Evolutionary conservation across 2,797 vertebrate species (phyloP).

Genomic region (Myotis myotis): DNA sequence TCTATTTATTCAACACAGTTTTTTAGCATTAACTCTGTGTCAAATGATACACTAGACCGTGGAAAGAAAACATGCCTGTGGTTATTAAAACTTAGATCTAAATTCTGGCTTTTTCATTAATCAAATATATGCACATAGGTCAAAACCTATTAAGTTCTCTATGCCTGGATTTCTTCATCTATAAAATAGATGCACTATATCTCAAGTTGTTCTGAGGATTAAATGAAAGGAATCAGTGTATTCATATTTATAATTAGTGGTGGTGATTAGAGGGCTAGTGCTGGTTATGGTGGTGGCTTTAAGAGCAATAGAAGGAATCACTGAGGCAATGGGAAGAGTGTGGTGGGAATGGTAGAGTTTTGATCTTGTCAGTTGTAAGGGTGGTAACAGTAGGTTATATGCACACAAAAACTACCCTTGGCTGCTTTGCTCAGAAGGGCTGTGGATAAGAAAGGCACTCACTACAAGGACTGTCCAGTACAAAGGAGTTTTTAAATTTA

Average conservation of each 20-base stretch:
- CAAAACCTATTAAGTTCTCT: not conserved
- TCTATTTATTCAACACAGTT: not conserved
- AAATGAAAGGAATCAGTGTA: not conserved
- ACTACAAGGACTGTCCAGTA: slow-evolving; percentile 60
- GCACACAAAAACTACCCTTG: not conserved
- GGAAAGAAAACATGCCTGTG: not conserved
- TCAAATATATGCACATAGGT: not conserved
- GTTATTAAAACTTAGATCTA: slow-evolving; percentile 32
- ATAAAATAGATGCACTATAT: not conserved
- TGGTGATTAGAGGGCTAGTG: not conserved
- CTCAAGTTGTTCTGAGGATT: not conserved
- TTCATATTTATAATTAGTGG: not conserved
- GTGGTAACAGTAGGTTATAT: not conserved
- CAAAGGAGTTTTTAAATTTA: slow-evolving; percentile 69
- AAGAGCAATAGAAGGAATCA: not conserved
- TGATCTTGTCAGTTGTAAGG: not conserved
- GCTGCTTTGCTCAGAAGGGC: not conserved
- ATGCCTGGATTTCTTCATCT: not conserved
- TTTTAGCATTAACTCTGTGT: not conserved
- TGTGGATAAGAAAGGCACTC: slow-evolving; percentile 10
- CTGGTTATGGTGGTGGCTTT: not conserved
- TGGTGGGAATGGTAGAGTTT: not conserved
- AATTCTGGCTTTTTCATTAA: not conserved
- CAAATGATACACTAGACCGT: not conserved
- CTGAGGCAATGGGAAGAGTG: not conserved